phyloP scores from a whole-genome alignment of 1,140 invertebrate species.

The Dinoponera quadriceps region DNA sequence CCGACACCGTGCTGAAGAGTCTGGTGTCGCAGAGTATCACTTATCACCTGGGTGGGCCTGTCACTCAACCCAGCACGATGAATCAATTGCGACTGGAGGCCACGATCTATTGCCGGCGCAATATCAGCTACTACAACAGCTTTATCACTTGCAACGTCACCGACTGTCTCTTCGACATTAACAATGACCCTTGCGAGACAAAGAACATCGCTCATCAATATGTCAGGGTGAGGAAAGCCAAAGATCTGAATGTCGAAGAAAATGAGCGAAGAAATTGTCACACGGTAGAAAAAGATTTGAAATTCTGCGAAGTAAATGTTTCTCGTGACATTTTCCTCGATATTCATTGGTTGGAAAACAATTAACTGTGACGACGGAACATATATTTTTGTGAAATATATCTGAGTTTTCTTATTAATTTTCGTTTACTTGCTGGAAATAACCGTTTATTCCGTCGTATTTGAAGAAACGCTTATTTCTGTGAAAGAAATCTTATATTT shows the following conservation, averaged over 20 bases:
- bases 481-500: too few relatives aligned
- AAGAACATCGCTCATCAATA: constrained; percentile 86
- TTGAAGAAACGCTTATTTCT: too few relatives aligned
- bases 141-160: constrained; percentile 81
- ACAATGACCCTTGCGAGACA: constrained; percentile 89
- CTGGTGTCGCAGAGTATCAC: constrained; percentile 79
- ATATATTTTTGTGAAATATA: too few relatives aligned
- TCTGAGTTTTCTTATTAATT: too few relatives aligned
- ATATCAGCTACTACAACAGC: constrained; percentile 68
- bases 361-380: too few relatives aligned
- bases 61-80: constrained; percentile 82
- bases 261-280: neutral
- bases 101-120: constrained; percentile 78
- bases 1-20: constrained; percentile 73
- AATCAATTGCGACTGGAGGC: constrained; percentile 80
- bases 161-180: constrained; percentile 89
- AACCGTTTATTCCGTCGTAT: too few relatives aligned
- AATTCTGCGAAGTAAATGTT: too few relatives aligned
- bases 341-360: too few relatives aligned
- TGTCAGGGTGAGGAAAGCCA: constrained; percentile 75
- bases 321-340: too few relatives aligned
- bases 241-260: neutral
- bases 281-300: too few relatives aligned
- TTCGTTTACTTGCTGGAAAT: too few relatives aligned
- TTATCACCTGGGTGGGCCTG: constrained; percentile 80